phyloP scores from a whole-genome alignment of 2,888 invertebrate genomes.

The Resseliella maxima region DNA sequence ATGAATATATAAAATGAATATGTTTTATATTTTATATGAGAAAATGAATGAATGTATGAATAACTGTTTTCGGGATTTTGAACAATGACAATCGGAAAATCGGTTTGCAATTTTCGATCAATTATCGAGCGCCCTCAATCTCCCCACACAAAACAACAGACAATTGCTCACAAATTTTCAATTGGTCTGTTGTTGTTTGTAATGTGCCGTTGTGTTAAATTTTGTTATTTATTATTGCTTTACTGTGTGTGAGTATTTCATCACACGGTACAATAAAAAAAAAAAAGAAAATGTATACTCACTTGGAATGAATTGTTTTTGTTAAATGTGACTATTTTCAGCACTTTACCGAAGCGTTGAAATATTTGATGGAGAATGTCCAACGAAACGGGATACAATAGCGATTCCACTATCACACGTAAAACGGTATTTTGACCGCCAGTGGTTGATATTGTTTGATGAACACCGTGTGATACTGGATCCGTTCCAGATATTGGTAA shows the following conservation, averaged over 20 bases:
- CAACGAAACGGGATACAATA: constrained; percentile 97
- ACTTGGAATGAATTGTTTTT: constrained; percentile 89
- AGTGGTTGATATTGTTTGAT: constrained; percentile 68
- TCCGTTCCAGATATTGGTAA: constrained; percentile 71
- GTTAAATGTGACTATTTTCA: constrained; percentile 99
- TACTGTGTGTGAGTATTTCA: too few relatives aligned
- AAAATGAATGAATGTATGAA: constrained; percentile 56
- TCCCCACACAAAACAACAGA: too few relatives aligned
- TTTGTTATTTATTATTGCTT: too few relatives aligned
- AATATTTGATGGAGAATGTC: constrained; percentile 98
- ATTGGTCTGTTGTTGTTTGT: too few relatives aligned
- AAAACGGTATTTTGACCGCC: constrained; percentile 96
- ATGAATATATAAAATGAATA: constrained; percentile 85
- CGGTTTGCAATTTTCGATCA: background rate
- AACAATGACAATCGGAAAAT: constrained; percentile 56
- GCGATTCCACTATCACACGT: constrained; percentile 98
- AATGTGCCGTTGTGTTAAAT: too few relatives aligned
- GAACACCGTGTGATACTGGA: constrained; percentile 65
- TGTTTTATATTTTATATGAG: constrained; percentile 67
- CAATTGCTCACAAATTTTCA: too few relatives aligned
- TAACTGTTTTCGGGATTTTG: constrained; percentile 42
- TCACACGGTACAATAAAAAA: constrained; percentile 35
- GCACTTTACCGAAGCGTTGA: constrained; percentile 97
- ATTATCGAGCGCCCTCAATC: too few relatives aligned
- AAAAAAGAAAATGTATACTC: background rate